Evolutionary conservation across 2,888 invertebrate genomes (phyloP), one percentile per base, ranked within the genome.

Genomic region (Dione vanillae): DNA sequence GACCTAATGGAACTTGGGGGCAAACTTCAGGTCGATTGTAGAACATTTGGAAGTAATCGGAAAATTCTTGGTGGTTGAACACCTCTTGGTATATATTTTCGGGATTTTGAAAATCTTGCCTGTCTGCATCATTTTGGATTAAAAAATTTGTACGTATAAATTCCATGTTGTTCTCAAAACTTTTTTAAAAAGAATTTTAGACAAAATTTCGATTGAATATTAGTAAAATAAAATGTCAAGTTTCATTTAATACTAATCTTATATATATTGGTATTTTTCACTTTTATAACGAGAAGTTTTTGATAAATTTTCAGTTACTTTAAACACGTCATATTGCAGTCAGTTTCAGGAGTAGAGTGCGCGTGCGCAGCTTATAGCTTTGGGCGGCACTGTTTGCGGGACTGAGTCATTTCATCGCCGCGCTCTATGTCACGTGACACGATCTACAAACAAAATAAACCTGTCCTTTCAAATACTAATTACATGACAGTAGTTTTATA

Each of bases 11-110:
- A 16, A 73, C 64, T 68, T 72, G 49, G 72, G 74, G 70, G 43
- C 81, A 77, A 27, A 16, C 40, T 35, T 81, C 80, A 1, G 78
- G 74, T 11, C 86, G 76, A 16, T 90, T 90, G 71, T 87, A 90
- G 69, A 83, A 82, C 77, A 89, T 83, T 0, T 88, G 89, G 61
- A 89, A 74, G 67, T 84, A 90, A 14, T 78, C 81, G 2, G 80
- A 80, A 6, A 75, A 74, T n/a, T 80, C 80, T 20, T 77, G 75
- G 20, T 75, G 73, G 12, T 56, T 67, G 14, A 70, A 67, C 10
- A 74, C 58, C 7, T 78, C 76, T 20, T 81, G 81, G n/a, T 78
- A 77, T 12, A 76, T 62, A 7, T 66, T 67, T 16, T 80, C 79
- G 16, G 73, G 76, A 54, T 71, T 74, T 45, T 75, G 67, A 0